Conservation (phyloP, 2,797 vertebrate genomes). For the Melanotaenia parkinsoni region DNA sequence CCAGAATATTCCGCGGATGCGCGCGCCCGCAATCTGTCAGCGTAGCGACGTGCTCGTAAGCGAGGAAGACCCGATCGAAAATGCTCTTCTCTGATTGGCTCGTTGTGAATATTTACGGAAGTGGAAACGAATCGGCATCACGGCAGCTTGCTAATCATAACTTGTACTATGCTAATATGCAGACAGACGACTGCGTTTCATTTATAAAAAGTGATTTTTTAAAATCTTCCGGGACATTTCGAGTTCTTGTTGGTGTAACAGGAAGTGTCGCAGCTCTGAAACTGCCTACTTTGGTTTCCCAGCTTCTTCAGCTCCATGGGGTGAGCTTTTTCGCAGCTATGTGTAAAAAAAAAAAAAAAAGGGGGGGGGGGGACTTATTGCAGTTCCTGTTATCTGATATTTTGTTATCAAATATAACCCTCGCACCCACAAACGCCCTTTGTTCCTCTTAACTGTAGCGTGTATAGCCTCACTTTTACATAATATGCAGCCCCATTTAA, state of each 20-base stretch:
- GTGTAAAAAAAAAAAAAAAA: not conserved
- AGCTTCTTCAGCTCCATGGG: constrained; percentile 86
- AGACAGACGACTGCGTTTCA: constrained; percentile 34
- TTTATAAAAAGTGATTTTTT: constrained; percentile 34
- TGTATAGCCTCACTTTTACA: constrained; percentile 14
- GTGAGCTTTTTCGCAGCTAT: constrained; percentile 77
- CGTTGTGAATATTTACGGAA: constrained; percentile 69
- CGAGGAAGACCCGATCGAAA: not conserved
- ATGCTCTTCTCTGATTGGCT: constrained; percentile 59
- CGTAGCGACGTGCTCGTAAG: constrained; percentile 44
- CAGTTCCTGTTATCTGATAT: not conserved
- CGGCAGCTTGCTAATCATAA: accelerated
- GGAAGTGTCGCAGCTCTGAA: constrained; percentile 95
- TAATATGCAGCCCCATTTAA: constrained; percentile 5
- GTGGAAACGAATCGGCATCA: not conserved
- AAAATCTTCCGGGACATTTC: constrained; percentile 50
- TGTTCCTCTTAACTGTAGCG: not conserved
- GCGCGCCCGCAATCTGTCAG: constrained; percentile 36
- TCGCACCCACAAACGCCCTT: not conserved
- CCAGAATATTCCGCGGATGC: constrained; percentile 68
- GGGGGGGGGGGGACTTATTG: not conserved
- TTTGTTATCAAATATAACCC: not conserved
- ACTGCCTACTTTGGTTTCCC: constrained; percentile 85
- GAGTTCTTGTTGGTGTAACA: constrained; percentile 90
- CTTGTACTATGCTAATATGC: constrained; percentile 50